Base-by-base conservation (phyloP, 2,888 invertebrate species). In the Himalopsyche anomala region DNA sequence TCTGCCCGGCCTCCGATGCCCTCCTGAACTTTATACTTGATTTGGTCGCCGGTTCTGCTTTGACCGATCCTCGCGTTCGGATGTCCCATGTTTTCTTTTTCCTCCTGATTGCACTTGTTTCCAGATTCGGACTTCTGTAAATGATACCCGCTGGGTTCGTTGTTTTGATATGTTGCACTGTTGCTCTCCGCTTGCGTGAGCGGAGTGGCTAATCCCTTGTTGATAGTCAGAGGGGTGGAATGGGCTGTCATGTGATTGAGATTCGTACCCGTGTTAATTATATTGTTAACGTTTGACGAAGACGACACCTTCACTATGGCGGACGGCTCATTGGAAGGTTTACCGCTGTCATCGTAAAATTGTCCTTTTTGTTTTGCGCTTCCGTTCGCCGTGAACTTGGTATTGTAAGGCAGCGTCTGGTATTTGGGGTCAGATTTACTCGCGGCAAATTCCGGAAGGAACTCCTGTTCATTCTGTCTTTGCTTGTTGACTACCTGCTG, bases 341-440 rank as follows among this genome's bases (percentile, higher is more conserved):
- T 84, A 45, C 88, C 88, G 82, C 83, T 86, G 45, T 89, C 89
- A 40, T 89, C 88, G 56, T 88, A 87, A 84, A 88, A 87, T 85
- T 89, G 85, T 89, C 86, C 88, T 84, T 87, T 88, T 84, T 89
- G 74, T 74, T 87, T 88, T 19, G 87, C 74, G 36, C 42, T 86
- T 91, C 91, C 89, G 92, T 91, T 91, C 36, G 95, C 92, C 19
- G 96, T 95, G 91, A 97, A 97, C 92, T 97, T 98, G 56, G 96
- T 97, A 91, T 96, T 98, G 92, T 97, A 97, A 89, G 98, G 98
- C 92, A 98, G 93, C 45, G 97, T 97, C 93, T 98, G 98, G 93
- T 97, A 98, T 92, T 97, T 98, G 74, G 96, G 97, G 91, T 98
- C 97, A 85, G 96, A 96, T 91, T 97, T 97, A 90, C 96, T 96